Percentiles rank a stretch among this genome's conserved stretches.
phyloP scores from a whole-genome alignment of 2,113 vertebrate genomes.

The Bolborhynchus lineola region DNA sequence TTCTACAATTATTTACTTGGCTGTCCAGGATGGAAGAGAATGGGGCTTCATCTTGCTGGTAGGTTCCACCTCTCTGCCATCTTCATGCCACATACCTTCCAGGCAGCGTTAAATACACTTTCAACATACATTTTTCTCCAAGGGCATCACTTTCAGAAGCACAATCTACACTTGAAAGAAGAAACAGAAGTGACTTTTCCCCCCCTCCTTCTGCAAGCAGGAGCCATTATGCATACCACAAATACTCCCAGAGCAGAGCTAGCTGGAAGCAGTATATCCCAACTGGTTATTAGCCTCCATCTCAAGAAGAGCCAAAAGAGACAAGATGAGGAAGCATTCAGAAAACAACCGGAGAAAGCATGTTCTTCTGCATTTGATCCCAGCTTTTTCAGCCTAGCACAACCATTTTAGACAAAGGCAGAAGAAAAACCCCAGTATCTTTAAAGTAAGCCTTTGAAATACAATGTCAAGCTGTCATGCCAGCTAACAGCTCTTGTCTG shows the following conservation, averaged over 20 bases:
- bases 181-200: neutral
- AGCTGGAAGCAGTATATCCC: neutral
- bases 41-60: conserved; percentile 21
- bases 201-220: neutral
- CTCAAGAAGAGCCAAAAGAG: neutral
- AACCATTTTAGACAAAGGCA: neutral
- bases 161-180: neutral
- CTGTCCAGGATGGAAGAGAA: neutral
- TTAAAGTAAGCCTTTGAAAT: neutral
- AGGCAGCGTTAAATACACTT: neutral
- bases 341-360: neutral
- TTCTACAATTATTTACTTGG: conserved; percentile 82
- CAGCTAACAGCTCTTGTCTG: neutral
- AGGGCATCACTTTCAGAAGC: neutral
- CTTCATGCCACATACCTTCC: neutral
- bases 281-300: neutral
- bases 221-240: neutral
- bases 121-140: neutral
- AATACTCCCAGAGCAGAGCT: neutral
- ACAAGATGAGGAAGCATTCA: neutral
- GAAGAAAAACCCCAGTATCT: neutral
- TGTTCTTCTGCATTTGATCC: neutral
- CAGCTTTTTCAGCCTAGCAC: neutral
- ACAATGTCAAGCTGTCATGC: neutral
- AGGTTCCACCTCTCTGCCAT: neutral